These are phyloP conservation scores for Pongo pygmaeus DNA, from an alignment of 2,113 vertebrate genomes.

Conservation along the genomic window DNA sequence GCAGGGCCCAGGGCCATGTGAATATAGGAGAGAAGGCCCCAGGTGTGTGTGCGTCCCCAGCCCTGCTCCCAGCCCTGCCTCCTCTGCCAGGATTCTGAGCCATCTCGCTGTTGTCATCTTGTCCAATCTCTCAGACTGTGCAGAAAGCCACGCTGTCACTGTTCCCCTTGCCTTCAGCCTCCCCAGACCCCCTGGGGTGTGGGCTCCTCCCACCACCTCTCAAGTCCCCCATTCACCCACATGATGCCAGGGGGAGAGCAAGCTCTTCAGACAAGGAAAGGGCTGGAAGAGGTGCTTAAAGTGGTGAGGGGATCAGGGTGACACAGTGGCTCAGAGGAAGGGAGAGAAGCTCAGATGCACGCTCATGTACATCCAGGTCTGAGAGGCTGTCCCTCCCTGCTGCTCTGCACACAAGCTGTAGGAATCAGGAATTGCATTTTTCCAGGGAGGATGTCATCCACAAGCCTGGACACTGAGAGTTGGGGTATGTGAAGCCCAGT, in stretches of 20 bases:
- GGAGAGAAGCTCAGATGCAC: not conserved
- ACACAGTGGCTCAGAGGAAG: not conserved
- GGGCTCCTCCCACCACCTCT: not conserved
- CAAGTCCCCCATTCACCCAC: no score
- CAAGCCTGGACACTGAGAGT: not conserved
- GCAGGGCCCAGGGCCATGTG: not conserved
- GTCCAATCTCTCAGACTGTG: not conserved
- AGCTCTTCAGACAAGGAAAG: no score
- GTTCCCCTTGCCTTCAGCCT: not conserved
- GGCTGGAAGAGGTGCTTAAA: no score
- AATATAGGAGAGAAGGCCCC: not conserved
- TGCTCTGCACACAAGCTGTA: not conserved
- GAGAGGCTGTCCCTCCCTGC: not conserved
- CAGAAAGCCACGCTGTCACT: not conserved
- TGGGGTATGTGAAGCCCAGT: not conserved
- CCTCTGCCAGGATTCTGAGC: not conserved
- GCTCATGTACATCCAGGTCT: fast-evolving
- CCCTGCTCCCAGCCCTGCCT: not conserved
- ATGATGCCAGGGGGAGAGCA: not conserved
- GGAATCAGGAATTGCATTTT: not conserved
- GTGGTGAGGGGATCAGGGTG: not conserved
- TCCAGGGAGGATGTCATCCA: not conserved
- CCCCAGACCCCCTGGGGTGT: not conserved
- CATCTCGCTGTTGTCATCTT: not conserved
- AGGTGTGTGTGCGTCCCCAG: not conserved